Evolutionary conservation across 2,888 invertebrate species (phyloP).

Genomic region (Drosophila histrio): DNA sequence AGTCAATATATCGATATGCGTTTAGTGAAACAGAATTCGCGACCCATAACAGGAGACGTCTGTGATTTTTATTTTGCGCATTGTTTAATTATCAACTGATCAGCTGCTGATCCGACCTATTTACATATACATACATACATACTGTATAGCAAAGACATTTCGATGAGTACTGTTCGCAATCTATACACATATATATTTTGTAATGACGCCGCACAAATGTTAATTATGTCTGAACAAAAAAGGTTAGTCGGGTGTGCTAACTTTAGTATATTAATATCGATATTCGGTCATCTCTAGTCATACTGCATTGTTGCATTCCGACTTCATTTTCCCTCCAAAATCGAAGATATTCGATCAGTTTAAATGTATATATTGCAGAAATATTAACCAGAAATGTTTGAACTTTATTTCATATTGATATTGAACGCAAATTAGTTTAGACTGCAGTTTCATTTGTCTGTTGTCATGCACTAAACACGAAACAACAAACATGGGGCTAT

Average conservation of each 20-base stretch:
- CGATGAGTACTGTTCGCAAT: neutral
- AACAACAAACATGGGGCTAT: conserved; percentile 38
- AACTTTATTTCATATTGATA: conserved; percentile 33
- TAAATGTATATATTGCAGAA: conserved; percentile 24
- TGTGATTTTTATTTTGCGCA: neutral
- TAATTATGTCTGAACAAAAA: neutral
- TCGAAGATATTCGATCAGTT: neutral
- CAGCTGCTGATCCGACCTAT: neutral
- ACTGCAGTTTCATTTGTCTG: conserved; percentile 25
- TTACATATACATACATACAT: neutral
- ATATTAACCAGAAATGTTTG: conserved; percentile 39
- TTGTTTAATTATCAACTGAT: neutral
- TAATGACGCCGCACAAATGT: neutral
- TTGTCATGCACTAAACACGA: conserved; percentile 33
- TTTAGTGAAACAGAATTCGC: too few relatives aligned
- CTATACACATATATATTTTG: neutral
- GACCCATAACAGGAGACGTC: neutral
- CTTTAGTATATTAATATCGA: neutral
- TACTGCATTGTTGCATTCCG: neutral
- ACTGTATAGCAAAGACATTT: neutral
- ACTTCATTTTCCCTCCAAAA: neutral
- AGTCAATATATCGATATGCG: conserved; percentile 1
- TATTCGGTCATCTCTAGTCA: neutral
- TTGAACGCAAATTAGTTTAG: conserved; percentile 32
- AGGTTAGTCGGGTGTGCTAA: neutral